These are phyloP conservation scores for Chelonus formosanus DNA, from an alignment of 2,888 invertebrate species.

Conservation along the genomic window DNA sequence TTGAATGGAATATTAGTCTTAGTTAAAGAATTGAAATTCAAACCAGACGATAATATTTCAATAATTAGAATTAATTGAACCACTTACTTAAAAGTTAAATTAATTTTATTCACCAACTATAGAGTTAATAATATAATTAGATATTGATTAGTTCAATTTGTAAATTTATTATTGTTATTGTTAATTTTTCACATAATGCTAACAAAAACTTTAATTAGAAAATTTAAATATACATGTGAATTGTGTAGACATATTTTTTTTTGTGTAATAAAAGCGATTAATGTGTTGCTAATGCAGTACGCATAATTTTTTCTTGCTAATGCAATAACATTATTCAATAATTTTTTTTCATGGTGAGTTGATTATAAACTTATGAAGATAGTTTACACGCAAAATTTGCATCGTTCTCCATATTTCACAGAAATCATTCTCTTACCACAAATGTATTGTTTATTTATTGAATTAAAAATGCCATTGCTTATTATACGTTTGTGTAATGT, in stretches of 20 bases:
- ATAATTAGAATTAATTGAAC: neutral
- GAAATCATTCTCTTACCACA: neutral
- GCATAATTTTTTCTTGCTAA: conserved; percentile 58
- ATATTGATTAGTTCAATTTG: conserved; percentile 37
- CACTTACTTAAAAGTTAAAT: neutral
- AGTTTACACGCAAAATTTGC: conserved; percentile 48
- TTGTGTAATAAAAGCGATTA: conserved; percentile 57
- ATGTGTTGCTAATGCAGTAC: conserved; percentile 52
- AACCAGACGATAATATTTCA: neutral
- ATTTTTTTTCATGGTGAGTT: conserved; percentile 53
- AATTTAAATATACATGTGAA: conserved; percentile 53
- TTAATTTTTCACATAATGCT: conserved; percentile 59
- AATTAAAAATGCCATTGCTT: neutral
- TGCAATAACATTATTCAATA: conserved; percentile 58
- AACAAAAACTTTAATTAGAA: conserved; percentile 62
- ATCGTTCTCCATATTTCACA: neutral
- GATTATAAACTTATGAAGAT: conserved; percentile 53
- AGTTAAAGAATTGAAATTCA: too few relatives aligned
- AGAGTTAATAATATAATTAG: conserved; percentile 4
- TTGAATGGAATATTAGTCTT: neutral
- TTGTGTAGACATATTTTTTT: conserved; percentile 41
- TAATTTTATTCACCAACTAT: too few relatives aligned
- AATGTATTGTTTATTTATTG: conserved; percentile 21
- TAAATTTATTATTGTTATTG: conserved; percentile 51
- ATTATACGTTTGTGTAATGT: conserved; percentile 5